These are phyloP conservation scores for Xanthorhoe designata DNA, from an alignment of 2,888 invertebrate genomes.

Conservation along the genomic window DNA sequence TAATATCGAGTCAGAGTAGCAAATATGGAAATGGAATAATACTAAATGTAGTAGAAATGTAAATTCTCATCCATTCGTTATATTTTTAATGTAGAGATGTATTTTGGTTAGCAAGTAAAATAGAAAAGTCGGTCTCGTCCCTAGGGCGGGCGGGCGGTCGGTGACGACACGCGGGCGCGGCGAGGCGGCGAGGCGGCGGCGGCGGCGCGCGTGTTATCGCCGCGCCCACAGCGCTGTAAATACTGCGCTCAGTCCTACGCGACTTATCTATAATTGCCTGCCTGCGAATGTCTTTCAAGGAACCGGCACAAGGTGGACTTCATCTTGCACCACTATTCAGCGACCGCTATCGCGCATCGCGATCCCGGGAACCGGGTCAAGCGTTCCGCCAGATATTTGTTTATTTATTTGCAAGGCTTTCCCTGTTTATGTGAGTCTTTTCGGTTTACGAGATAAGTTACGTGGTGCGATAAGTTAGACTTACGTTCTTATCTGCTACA, in stretches of 20 bases:
- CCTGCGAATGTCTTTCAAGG: constrained; percentile 83
- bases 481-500: constrained; percentile 98
- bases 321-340: constrained; percentile 79
- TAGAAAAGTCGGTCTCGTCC: constrained; percentile 43
- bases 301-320: constrained; percentile 74
- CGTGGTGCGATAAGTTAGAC: constrained; percentile 56
- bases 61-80: constrained; percentile 40
- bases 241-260: constrained; percentile 75
- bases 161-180: constrained; percentile 33
- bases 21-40: constrained; percentile 28
- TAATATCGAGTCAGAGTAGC: constrained; percentile 16
- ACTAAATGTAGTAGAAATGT: constrained; percentile 40
- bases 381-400: constrained; percentile 60
- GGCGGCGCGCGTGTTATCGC: constrained; percentile 57
- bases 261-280: constrained; percentile 85
- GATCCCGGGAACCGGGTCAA: constrained; percentile 77
- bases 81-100: constrained; percentile 44
- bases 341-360: constrained; percentile 63
- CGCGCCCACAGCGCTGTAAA: constrained; percentile 76
- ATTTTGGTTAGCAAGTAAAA: constrained; percentile 44
- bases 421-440: constrained; percentile 28
- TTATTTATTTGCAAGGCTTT: constrained; percentile 58
- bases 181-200: too few species aligned
- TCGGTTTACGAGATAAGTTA: constrained; percentile 31
- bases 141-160: constrained; percentile 43